Evolutionary conservation across 1,140 invertebrate genomes (phyloP).

Genomic region (Camponotus floridanus): DNA sequence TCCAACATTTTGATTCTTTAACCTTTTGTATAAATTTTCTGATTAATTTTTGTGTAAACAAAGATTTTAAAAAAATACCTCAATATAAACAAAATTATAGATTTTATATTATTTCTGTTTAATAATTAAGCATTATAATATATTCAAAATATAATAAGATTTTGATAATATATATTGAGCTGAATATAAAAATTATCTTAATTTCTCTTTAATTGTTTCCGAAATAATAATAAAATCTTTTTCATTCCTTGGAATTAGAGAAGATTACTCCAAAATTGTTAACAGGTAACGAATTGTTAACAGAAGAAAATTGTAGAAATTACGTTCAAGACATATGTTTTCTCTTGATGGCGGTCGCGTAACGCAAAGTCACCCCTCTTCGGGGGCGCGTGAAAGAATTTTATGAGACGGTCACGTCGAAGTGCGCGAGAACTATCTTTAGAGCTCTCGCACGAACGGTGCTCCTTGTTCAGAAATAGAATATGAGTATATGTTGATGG

Average conservation of each 20-base stretch:
- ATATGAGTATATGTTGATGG: slow-evolving; percentile 68
- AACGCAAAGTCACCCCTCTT: neutral
- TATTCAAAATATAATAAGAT: neutral
- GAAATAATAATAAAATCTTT: neutral
- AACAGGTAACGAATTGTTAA: neutral
- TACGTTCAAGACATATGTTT: neutral
- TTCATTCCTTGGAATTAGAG: neutral
- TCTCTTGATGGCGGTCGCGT: neutral
- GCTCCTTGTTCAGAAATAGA: slow-evolving; percentile 84
- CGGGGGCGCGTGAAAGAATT: slow-evolving; percentile 76
- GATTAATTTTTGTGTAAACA: neutral
- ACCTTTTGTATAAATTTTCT: too few species aligned
- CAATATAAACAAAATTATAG: neutral
- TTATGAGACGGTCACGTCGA: slow-evolving; percentile 75
- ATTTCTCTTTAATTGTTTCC: neutral
- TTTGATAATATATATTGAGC: neutral
- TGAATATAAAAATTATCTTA: neutral
- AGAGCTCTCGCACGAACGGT: slow-evolving; percentile 73
- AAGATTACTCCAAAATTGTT: neutral
- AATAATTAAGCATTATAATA: neutral
- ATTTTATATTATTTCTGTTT: neutral
- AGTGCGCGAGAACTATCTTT: slow-evolving; percentile 73
- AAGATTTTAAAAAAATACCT: neutral
- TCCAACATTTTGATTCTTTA: too few species aligned
- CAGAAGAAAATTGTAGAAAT: neutral